These are phyloP conservation scores for Pyrrhosoma nymphula DNA, from an alignment of 2,888 invertebrate species.

Conservation along the genomic window DNA sequence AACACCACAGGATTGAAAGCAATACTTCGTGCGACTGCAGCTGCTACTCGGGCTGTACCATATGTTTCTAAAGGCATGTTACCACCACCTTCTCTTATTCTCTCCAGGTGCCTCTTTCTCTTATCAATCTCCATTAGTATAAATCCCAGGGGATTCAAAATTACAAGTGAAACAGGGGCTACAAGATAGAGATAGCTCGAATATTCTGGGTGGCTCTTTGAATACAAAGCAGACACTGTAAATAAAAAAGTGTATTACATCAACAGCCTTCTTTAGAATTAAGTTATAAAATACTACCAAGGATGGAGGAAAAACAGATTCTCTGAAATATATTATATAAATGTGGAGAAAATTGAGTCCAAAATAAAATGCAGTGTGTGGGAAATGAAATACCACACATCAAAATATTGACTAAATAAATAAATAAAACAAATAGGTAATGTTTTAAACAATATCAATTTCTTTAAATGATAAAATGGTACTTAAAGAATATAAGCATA, in stretches of 20 bases:
- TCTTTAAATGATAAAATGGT: no score
- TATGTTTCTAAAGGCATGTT: not conserved
- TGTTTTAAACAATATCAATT: no score
- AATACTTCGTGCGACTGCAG: constrained; percentile 84
- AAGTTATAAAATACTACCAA: constrained; percentile 68
- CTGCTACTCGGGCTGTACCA: constrained; percentile 72
- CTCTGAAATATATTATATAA: constrained; percentile 25
- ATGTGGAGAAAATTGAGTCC: constrained; percentile 72
- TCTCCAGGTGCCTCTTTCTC: constrained; percentile 74
- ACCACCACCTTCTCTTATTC: not conserved
- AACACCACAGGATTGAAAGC: constrained; percentile 93
- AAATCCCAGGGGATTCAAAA: constrained; percentile 95
- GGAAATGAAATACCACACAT: no score
- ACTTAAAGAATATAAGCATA: no score
- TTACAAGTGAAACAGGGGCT: constrained; percentile 95
- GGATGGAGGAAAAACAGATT: not conserved
- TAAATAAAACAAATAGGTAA: no score
- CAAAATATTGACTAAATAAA: no score
- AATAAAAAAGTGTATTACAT: constrained; percentile 71
- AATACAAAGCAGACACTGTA: constrained; percentile 91
- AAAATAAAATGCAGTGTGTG: no score
- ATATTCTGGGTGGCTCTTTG: constrained; percentile 92
- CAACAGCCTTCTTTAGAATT: not conserved
- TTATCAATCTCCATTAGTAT: constrained; percentile 91
- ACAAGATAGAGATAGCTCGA: constrained; percentile 94